Evolutionary conservation across 2,888 invertebrate species (phyloP), one percentile per base, ranked within the genome.

Genomic region (Emesis castigata): DNA sequence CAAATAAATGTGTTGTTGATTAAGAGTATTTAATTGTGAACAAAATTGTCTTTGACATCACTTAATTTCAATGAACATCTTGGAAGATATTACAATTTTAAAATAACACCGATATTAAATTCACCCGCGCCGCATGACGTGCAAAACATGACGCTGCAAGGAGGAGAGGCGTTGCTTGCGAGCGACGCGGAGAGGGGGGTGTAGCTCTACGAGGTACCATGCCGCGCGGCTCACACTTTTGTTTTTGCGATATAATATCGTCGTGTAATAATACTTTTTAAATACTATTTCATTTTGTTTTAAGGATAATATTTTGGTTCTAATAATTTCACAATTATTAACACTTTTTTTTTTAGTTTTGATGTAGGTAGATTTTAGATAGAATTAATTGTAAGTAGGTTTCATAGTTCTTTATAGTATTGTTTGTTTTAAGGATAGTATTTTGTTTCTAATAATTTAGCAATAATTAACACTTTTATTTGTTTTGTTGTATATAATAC

Each of bases 401-500:
- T 20, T 58, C 22, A 58, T 22, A 58, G 58, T 58, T 58, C 20
- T 58, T 14, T 11, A 11, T 22, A 58, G 5, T 58, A 58, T 58
- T 58, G 4, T 22, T 58, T 58, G 20, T 56, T 58, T 11, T 58
- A 58, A 58, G 20, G 20, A 58, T 58, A 58, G 58, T 39, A 39
- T 39, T n/a, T n/a, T 26, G 26, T 58, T 44, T 44, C 20, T 58
- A 56, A 56, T 56, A 56, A 9, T 56, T 53, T 53, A 16, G 18
- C 53, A 53, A 53, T 64, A 18, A 34, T 66, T 66, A 44, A 18
- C 2, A 44, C 44, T 44, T 44, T 44, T 65, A n/a, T 66, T 66
- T 66, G 66, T 66, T 66, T 20, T 66, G 44, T 66, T 66, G 66
- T 66, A 66, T 66, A 66, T 44, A 39, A 66, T 66, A 66, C 66